A percentile compares a stretch with the other conserved stretches of the same genome.
Evolutionary conservation across 2,888 invertebrate species (phyloP).

Genomic region (Pherbina coryleti): DNA sequence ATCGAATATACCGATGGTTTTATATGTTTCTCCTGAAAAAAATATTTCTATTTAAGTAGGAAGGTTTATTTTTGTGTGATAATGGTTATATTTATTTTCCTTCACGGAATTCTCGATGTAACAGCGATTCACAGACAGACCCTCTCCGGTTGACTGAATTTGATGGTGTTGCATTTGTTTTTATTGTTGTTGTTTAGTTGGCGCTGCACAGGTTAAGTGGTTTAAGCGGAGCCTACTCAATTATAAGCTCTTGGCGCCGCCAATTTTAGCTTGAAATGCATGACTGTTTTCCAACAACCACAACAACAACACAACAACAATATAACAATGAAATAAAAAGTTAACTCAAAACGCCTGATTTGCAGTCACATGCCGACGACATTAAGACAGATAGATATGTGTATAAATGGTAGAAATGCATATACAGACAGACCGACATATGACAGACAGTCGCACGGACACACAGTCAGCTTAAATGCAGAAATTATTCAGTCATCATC

Average conservation of each 20-base stretch:
- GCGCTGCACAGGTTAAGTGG: slow-evolving; percentile 40
- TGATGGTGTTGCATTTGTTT: neutral
- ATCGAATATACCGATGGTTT: neutral
- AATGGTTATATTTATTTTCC: neutral
- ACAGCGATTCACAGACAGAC: neutral
- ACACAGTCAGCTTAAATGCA: neutral
- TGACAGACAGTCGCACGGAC: neutral
- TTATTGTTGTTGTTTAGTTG: neutral
- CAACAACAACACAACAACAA: neutral
- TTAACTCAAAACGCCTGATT: neutral
- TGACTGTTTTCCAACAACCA: neutral
- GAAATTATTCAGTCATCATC: neutral
- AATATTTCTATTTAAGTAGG: too few relatives aligned
- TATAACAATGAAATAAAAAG: neutral
- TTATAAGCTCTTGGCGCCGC: slow-evolving; percentile 44
- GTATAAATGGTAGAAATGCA: neutral
- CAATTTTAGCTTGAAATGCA: slow-evolving; percentile 34
- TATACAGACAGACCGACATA: neutral
- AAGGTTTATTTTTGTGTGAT: too few relatives aligned
- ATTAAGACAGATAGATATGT: neutral
- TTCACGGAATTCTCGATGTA: neutral
- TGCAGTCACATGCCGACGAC: neutral
- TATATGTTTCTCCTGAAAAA: neutral
- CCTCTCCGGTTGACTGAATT: slow-evolving; percentile 18
- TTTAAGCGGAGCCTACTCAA: slow-evolving; percentile 42